Evolutionary conservation across 2,888 invertebrate species (phyloP), one percentile per base, ranked within the genome.

Genomic region (Imbricaverruca yamaguchii): DNA sequence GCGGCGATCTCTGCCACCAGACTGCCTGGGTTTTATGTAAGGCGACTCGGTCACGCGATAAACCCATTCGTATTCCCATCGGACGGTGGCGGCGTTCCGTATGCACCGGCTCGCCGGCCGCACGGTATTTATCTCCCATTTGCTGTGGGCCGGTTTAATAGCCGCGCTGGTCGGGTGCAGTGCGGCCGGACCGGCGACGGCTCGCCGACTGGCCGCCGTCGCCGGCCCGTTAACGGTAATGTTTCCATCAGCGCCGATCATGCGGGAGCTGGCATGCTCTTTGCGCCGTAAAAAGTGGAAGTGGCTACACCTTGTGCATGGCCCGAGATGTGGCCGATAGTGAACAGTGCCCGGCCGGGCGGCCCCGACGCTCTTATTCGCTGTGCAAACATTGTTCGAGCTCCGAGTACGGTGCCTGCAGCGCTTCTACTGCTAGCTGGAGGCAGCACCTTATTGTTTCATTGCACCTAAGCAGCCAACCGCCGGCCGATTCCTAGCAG

Each of bases 101-200:
- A 74, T 74, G 74, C 74, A 69, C 69, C 23, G 10, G 61, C 61
- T 0, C 61, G 61, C 39, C 23, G 4, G 39, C 25, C 39, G 69
- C 39, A 39, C 39, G 69, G 69, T 69, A 69, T 69, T 69, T 69
- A 69, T 69, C 69, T 69, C 23, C 15, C 69, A 69, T 69, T 69
- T 69, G 39, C 69, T 69, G 10, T 25, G 12, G 69, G 39, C 15
- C 15, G 39, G 39, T 39, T 15, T 39, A 69, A 39, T 25, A 15
- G 69, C 39, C 3, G 69, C 0, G 69, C 69, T 69, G 25, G 39
- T 15, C 12, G 3, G 15, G 39, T 6, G 39, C 69, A 23, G 39
- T 6, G 69, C 11, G 15, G 39, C 69, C 23, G 13, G 9, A 15
- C 6, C 39, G 15, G 69, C 13, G 39, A 69, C 69, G 69, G 69